Evolutionary conservation across 2,113 vertebrate species (phyloP), one percentile per base, ranked within the genome.

Genomic region (Syngnathoides biaculeatus): DNA sequence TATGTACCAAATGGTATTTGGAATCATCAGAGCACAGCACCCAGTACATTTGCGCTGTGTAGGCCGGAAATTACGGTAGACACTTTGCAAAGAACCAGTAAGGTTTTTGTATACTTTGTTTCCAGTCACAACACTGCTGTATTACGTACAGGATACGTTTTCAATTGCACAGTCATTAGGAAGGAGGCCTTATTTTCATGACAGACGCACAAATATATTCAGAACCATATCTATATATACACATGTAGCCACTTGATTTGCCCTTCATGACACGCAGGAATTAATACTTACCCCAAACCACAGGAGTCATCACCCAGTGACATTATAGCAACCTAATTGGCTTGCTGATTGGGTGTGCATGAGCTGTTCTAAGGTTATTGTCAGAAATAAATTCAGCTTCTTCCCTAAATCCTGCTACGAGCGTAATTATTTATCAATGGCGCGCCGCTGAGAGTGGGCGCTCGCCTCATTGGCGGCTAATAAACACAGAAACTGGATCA

Each of bases 351-450:
- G 15, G 72, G 50, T 71, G 64, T 56, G 65, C 55, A 3, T 48
- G 19, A 8, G 17, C n/a, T 61, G 19, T 61, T 61, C 38, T 38
- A 56, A 60, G 62, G 58, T 63, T 72, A 73, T 77, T 62, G 75
- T 61, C 53, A 67, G 66, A 35, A 52, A 27, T 10, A 26, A 26
- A 58, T 55, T 76, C 22, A 64, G 50, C 42, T 53, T 64, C 60
- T 70, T 71, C 53, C 14, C 39, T 77, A 64, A 74, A 79, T 82
- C 75, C 64, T 72, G 65, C 77, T 68, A 76, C 53, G 38, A 55
- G 40, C 67, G 59, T 67, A 74, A 77, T 78, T 78, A 80, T 70
- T 43, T 30, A 79, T 74, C 73, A 72, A 64, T 66, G 67, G 56
- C 47, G 17, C 66, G 66, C 15, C 50, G 72, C 64, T 71, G 77